Evolutionary conservation across 1,140 invertebrate species (phyloP), one percentile per base, ranked within the genome.

Genomic region (Leptoteleia sp.): DNA sequence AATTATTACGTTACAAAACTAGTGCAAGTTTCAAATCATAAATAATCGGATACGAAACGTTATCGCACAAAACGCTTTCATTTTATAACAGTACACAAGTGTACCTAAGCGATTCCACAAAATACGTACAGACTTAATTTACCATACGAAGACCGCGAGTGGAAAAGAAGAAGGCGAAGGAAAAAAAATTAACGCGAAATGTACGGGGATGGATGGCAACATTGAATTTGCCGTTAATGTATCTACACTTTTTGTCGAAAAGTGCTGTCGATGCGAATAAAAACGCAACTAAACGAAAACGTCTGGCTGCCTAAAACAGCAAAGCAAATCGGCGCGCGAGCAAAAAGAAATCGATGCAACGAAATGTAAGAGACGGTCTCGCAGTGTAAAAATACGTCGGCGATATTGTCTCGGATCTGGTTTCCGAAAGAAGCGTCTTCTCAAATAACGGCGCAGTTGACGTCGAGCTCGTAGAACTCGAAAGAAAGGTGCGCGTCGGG

Each of bases 311-410:
- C 27, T 57, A 65, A 68, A 76, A 76, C 45, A 68, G 62, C 19
- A 40, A 48, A 67, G 4, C 29, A 76, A 76, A 67, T 76, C 61
- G 62, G 61, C 38, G 25, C 31, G 9, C 1, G 45, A 52, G 71
- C 35, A 67, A 83, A 84, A 83, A 81, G 50, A 64, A 77, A 76
- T 35, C 37, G 72, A 79, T 82, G 43, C 43, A 76, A 64, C 25
- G 40, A 70, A 76, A 76, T 52, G 73, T 45, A 83, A 73, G 81
- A 73, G 59, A 59, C 57, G 59, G 72, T 80, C 75, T 73, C 55
- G 52, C 47, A 72, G 77, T 76, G 72, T 76, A 76, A 76, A 76
- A 68, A 76, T 76, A 54, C 76, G 40, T 62, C 42, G 62, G 42
- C 54, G 25, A 71, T 70, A 73, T 79, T 68, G 68, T 68, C 52